Evolutionary conservation across 2,797 vertebrate genomes (phyloP), one percentile per base, ranked within the genome.

Genomic region (Taeniopygia guttata): DNA sequence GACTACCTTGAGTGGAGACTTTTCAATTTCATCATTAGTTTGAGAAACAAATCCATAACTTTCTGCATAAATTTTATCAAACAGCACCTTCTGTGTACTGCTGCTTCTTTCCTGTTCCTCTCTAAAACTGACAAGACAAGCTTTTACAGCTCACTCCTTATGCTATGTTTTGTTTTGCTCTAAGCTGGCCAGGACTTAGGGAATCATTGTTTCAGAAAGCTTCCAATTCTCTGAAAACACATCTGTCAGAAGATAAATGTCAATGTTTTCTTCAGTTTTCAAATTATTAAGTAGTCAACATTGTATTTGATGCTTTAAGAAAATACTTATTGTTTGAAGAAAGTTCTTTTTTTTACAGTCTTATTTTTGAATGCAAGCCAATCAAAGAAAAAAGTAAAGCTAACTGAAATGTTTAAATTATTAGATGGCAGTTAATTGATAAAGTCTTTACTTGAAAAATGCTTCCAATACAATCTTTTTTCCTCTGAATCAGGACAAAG

Each of bases 1-100:
- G 86, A 56, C 83, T 90, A 88, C 60, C 49, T 84, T 56, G 76
- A 88, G 30, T 49, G 14, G 80, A 91, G 79, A 75, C n/a, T 92
- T 72, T 64, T 68, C 70, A 82, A 40, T 84, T 60, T 40, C 15
- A 3, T 88, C 43, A 21, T 86, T 89, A 56, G 62, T 30, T 22
- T 43, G 34, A 88, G 70, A 94, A 88, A 88, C n/a, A 86, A 89
- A 87, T 68, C 73, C n/a, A 34, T 17, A 58, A 27, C 38, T 88
- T 78, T 83, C 46, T 58, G 42, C 36, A 78, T 23, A 84, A 91
- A 75, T 75, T 73, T 90, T 78, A 81, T 77, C 74, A 81, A 86
- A 58, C 22, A 8, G 29, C 38, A 29, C 42, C 54, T 90, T 90
- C 80, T 84, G 62, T 81, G 69, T 43, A 8, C 25, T 51, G 34